Evolutionary conservation across 2,113 vertebrate species (phyloP).

Genomic region (Hippopotamus amphibius): DNA sequence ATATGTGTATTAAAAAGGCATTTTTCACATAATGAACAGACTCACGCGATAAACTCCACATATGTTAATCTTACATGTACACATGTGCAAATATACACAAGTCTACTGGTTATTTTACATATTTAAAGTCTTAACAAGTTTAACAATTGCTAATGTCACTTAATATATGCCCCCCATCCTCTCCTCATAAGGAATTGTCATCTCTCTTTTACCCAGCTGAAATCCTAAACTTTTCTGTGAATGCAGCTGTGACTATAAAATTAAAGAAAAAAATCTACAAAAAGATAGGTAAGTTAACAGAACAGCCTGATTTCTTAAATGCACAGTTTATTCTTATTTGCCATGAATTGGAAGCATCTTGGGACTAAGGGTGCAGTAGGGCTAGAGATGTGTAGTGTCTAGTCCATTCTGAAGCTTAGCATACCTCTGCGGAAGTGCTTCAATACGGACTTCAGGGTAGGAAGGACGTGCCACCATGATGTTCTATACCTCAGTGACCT

Average conservation of each 20-base stretch:
- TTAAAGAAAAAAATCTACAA: not conserved
- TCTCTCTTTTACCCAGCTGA: not conserved
- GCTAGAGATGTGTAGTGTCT: not conserved
- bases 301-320: not conserved
- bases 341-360: not conserved
- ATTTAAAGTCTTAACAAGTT: constrained; percentile 1
- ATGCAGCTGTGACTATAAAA: not conserved
- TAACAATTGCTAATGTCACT: not conserved
- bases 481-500: not conserved
- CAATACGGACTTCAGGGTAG: not conserved
- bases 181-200: not conserved
- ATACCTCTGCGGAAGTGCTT: not conserved
- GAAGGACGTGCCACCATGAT: not conserved
- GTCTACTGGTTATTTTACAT: not conserved
- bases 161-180: rapidly evolving
- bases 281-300: not conserved
- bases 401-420: not conserved
- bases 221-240: not conserved
- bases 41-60: not conserved
- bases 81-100: not conserved
- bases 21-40: not conserved
- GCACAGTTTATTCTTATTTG: not conserved
- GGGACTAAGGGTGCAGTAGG: not conserved
- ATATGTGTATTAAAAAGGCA: not conserved
- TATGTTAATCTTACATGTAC: not conserved